Base-by-base conservation (phyloP, 2,113 vertebrate species). In the Anser cygnoides region DNA sequence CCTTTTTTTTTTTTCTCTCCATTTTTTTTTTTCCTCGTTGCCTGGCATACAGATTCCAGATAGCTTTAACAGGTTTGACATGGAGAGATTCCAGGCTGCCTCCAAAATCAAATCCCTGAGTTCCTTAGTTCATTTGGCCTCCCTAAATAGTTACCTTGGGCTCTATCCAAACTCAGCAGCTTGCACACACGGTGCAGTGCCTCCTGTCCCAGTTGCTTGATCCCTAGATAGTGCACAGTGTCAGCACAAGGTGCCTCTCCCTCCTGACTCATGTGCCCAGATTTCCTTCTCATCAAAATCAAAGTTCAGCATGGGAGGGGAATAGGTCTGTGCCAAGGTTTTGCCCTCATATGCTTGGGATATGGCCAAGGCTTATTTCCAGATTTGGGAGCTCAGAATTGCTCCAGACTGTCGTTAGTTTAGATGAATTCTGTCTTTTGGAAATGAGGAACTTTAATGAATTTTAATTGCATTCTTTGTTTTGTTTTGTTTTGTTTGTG, bases 111-210 rank as follows among this genome's bases (percentile, higher is more conserved):
- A 93, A 94, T 95, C 93, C 89, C 44, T 0, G 16, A 87, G 95
- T 91, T 96, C 90, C 70, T 91, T 73, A 95, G 87, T 91, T 96
- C 91, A 92, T 43, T 49, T 0, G 21, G 73, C 87, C 65, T 97
- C 93, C 94, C 91, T 97, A 96, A 97, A 96, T 97, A 97, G 94
- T 95, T 96, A 87, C 93, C 70, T 97, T 97, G 96, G 96, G 93
- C 61, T 22, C 52, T 39, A 79, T 96, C 96, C 96, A 97, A 96
- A 54, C 84, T 82, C 94, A 73, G 93, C 96, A 97, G 95, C 91
- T 96, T 95, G 95, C 0, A 0, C 77, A 28, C 89, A 84, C 57
- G 9, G 57, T 3, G 2, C 77, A 3, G 17, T 57, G 95, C 91
- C 84, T 59, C 80, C 61, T 61, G 25, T 18, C 89, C 57, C 87